Percentiles rank a stretch among this genome's conserved stretches.
Conservation (phyloP, 2,888 invertebrate species). For the Caenorhabditis sulstoni region DNA sequence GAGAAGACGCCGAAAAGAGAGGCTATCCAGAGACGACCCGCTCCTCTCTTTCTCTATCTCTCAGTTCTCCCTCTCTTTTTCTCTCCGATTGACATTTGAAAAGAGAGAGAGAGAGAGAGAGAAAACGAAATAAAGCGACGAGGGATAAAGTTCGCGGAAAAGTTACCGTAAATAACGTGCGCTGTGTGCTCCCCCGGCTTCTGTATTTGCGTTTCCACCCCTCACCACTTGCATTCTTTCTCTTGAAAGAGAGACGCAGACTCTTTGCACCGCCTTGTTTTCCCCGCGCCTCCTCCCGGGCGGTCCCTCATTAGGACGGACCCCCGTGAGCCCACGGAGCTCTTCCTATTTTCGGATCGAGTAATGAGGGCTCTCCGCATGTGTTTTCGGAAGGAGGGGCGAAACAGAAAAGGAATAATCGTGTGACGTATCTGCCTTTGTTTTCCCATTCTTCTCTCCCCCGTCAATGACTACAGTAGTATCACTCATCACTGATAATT, state of each 20-base stretch:
- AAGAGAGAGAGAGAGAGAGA: conserved; percentile 42
- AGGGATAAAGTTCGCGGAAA: conserved; percentile 46
- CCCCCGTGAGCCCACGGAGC: conserved; percentile 6
- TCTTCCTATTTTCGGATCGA: conserved; percentile 7
- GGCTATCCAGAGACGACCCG: conserved; percentile 46
- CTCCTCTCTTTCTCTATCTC: conserved; percentile 10
- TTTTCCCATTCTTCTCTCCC: conserved; percentile 1
- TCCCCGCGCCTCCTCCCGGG: neutral
- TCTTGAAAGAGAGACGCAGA: conserved; percentile 8
- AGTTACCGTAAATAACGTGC: conserved; percentile 47
- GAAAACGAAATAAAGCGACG: neutral
- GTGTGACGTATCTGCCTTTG: neutral
- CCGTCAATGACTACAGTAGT: conserved; percentile 41
- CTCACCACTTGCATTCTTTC: too few species aligned
- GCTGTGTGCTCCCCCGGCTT: conserved; percentile 19
- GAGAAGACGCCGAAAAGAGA: conserved; percentile 24
- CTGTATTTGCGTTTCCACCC: conserved; percentile 38
- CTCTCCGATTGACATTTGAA: conserved; percentile 31
- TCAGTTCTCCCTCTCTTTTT: conserved; percentile 6
- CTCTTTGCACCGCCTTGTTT: conserved; percentile 23
- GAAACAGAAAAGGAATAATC: neutral
- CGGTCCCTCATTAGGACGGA: conserved; percentile 42
- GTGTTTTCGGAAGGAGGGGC: conserved; percentile 3
- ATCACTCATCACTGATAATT: conserved; percentile 50
- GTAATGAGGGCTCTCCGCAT: too few species aligned